phyloP scores from a whole-genome alignment of 1,140 invertebrate genomes.

The Philotrypesis tridentata region DNA sequence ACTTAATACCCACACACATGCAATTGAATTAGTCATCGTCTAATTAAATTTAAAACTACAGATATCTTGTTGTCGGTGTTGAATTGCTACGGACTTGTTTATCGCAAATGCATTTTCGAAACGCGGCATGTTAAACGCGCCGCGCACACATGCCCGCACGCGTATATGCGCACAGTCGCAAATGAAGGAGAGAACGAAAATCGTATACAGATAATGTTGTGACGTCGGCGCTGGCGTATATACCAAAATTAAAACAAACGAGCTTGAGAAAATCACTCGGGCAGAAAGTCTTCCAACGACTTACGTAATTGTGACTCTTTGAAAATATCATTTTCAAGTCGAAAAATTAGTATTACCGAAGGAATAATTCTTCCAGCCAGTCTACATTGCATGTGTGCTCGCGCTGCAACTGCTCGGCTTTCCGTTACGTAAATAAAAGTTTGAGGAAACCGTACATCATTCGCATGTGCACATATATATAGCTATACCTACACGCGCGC shows the following conservation, averaged over 20 bases:
- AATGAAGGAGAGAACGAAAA: too few species aligned
- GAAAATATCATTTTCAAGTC: constrained; percentile 9
- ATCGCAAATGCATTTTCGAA: neutral
- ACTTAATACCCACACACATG: too few species aligned
- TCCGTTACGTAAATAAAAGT: constrained; percentile 39
- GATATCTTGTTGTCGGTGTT: too few species aligned
- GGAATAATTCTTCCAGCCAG: constrained; percentile 17
- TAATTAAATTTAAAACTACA: too few species aligned
- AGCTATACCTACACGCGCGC: neutral
- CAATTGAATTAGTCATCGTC: neutral
- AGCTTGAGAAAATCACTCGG: neutral
- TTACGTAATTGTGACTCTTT: neutral
- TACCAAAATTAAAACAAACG: neutral
- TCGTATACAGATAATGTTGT: too few species aligned
- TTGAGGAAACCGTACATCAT: constrained; percentile 41
- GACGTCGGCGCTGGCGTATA: too few species aligned
- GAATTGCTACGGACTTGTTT: too few species aligned
- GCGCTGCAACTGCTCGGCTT: constrained; percentile 37
- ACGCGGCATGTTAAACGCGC: too few species aligned
- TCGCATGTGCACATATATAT: neutral
- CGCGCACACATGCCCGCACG: too few species aligned
- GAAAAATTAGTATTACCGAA: constrained; percentile 16
- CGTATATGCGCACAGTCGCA: too few species aligned
- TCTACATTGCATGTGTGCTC: constrained; percentile 5
- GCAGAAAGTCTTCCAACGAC: neutral